Conservation (phyloP, 2,797 vertebrate genomes). For the Gallinago nigripennis region DNA sequence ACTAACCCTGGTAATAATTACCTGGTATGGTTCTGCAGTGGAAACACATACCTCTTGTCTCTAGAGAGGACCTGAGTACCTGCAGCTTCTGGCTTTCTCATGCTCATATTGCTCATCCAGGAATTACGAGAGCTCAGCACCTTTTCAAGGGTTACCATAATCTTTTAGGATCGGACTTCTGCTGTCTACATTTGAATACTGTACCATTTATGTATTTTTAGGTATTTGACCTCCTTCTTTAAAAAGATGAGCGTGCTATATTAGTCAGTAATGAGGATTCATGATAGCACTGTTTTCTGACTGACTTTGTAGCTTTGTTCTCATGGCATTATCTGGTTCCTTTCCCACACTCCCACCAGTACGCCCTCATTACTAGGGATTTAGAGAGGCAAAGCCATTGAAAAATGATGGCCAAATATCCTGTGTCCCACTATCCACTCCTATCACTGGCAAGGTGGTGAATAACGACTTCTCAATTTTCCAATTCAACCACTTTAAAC, state of each 20-base stretch:
- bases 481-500: neutral
- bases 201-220: neutral
- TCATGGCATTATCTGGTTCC: neutral
- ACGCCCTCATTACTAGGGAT: neutral
- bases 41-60: neutral
- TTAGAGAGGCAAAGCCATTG: neutral
- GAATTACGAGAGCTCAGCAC: neutral
- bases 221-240: neutral
- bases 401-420: neutral
- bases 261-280: neutral
- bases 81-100: neutral
- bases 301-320: neutral
- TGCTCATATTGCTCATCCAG: fast-evolving
- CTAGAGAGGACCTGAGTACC: neutral
- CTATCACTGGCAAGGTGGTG: neutral
- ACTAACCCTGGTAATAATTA: neutral
- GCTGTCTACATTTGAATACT: neutral
- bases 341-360: neutral
- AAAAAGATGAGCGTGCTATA: neutral
- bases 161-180: neutral
- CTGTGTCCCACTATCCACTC: neutral
- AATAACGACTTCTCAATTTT: neutral
- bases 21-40: neutral
- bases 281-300: neutral
- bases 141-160: neutral